phyloP scores from a whole-genome alignment of 2,888 invertebrate species.

The Cephalotes varians region DNA sequence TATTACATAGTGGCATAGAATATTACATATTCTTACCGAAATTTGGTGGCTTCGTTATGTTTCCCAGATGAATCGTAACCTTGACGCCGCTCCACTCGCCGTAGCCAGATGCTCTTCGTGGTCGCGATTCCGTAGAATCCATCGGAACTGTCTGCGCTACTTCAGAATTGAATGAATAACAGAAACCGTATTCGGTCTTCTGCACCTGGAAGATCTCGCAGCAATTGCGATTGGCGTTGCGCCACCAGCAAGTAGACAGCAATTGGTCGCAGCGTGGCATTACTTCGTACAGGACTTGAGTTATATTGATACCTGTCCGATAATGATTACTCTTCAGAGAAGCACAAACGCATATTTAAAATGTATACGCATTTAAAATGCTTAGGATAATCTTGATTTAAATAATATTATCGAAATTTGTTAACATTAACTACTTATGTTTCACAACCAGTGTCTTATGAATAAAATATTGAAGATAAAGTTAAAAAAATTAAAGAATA shows the following conservation, averaged over 20 bases:
- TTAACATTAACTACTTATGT: neutral
- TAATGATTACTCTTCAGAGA: neutral
- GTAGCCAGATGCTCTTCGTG: slow-evolving; percentile 74
- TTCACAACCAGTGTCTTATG: neutral
- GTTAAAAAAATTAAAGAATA: neutral
- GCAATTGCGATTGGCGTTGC: slow-evolving; percentile 83
- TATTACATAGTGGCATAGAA: slow-evolving; percentile 46
- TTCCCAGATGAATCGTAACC: slow-evolving; percentile 72
- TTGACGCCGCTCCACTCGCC: slow-evolving; percentile 80
- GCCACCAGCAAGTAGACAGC: slow-evolving; percentile 85
- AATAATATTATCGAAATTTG: neutral
- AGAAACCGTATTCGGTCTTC: slow-evolving; percentile 85
- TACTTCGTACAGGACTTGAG: slow-evolving; percentile 56
- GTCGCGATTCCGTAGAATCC: slow-evolving; percentile 59
- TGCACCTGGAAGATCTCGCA: slow-evolving; percentile 85
- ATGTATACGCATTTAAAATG: neutral
- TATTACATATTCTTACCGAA: slow-evolving; percentile 70
- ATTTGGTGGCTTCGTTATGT: slow-evolving; percentile 72
- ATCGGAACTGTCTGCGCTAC: slow-evolving; percentile 49
- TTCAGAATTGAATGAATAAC: slow-evolving; percentile 86
- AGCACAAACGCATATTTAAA: neutral
- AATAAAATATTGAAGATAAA: neutral
- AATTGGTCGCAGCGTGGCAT: slow-evolving; percentile 83
- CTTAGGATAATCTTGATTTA: neutral
- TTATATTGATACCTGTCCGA: slow-evolving; percentile 60